phyloP scores from a whole-genome alignment of 2,888 invertebrate species.

The Drosophila nigricruria region DNA sequence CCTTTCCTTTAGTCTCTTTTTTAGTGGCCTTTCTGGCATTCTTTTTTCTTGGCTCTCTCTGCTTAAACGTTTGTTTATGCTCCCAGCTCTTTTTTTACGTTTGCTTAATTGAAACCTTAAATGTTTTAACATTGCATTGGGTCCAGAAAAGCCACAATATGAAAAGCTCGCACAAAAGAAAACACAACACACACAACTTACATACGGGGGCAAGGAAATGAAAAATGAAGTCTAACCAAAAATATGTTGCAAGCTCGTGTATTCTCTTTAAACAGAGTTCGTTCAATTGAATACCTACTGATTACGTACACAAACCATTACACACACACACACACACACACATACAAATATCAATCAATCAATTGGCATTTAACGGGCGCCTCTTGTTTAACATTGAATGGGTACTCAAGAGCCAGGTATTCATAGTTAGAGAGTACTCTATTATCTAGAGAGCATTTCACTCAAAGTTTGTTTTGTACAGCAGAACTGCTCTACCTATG shows the following conservation, averaged over 20 bases:
- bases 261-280: slow-evolving; percentile 2
- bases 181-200: slow-evolving; percentile 14
- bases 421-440: neutral
- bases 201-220: slow-evolving; percentile 2
- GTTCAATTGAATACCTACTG: slow-evolving; percentile 6
- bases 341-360: slow-evolving; percentile 53
- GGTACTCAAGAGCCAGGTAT: neutral
- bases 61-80: slow-evolving; percentile 20
- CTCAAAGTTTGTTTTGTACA: neutral
- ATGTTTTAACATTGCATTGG: slow-evolving; percentile 70
- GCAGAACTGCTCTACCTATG: neutral
- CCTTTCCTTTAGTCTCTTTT: slow-evolving; percentile 8
- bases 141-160: slow-evolving; percentile 27
- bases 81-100: slow-evolving; percentile 13
- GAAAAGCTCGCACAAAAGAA: slow-evolving; percentile 15
- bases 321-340: neutral
- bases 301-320: slow-evolving; percentile 1
- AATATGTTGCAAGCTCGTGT: slow-evolving; percentile 39
- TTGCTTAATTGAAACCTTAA: slow-evolving; percentile 78
- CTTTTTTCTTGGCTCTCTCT: slow-evolving; percentile 31
- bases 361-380: slow-evolving; percentile 56
- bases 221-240: slow-evolving; percentile 10
- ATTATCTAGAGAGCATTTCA: neutral
- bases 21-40: slow-evolving; percentile 9
- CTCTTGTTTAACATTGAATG: slow-evolving; percentile 35